Percentiles rank a stretch among this genome's conserved stretches.
Conservation (phyloP, 2,797 vertebrate species). For the Rhynchonycteris naso region DNA sequence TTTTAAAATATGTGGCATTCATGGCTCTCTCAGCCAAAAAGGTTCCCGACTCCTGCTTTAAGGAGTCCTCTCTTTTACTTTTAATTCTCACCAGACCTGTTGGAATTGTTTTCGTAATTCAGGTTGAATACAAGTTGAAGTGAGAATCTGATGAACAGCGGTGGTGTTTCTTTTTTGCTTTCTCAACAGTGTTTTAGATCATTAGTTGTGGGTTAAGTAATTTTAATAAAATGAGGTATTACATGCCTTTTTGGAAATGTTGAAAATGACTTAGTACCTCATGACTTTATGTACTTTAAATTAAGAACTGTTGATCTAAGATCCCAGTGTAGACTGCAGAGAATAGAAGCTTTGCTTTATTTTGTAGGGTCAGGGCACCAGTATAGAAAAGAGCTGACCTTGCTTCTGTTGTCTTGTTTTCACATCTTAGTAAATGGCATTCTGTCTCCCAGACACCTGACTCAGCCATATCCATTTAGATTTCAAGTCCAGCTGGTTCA, state of each 20-base stretch:
- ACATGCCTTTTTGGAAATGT: background rate
- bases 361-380: background rate
- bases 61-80: background rate
- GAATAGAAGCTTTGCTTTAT: background rate
- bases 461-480: background rate
- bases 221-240: constrained; percentile 23
- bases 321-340: background rate
- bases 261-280: constrained; percentile 17
- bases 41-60: too few relatives aligned
- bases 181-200: background rate
- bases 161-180: background rate
- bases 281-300: background rate
- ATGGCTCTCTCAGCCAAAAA: too few relatives aligned
- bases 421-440: background rate
- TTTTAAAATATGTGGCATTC: too few relatives aligned
- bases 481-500: background rate
- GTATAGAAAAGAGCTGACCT: background rate
- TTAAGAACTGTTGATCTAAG: background rate
- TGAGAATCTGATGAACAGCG: background rate
- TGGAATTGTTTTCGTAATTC: background rate
- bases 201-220: background rate
- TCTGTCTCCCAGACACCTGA: background rate
- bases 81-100: background rate
- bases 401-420: constrained; percentile 5
- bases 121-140: background rate